These are phyloP conservation scores for Sitodiplosis mosellana DNA, from an alignment of 1,140 invertebrate species.

Conservation along the genomic window DNA sequence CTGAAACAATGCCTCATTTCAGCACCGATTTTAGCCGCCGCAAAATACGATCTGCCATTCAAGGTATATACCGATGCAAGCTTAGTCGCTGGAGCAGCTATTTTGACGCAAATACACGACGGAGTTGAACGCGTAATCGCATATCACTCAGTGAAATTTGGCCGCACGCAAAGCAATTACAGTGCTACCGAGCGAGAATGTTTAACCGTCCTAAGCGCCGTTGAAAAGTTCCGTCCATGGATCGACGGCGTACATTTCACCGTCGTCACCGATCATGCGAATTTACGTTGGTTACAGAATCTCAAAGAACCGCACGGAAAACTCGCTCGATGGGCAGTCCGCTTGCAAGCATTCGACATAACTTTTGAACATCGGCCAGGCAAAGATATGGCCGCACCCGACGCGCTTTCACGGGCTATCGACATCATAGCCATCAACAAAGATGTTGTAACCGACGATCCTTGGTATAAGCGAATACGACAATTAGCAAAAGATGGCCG, in stretches of 20 bases:
- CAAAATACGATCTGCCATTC: background rate
- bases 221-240: conserved; percentile 25
- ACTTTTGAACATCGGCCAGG: conserved; percentile 23
- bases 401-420: conserved; percentile 13
- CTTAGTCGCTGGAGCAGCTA: background rate
- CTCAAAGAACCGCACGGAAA: conserved; percentile 23
- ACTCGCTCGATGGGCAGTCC: conserved; percentile 25
- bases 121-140: background rate
- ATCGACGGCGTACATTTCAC: conserved; percentile 24
- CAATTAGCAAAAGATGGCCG: background rate
- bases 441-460: background rate
- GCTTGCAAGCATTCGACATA: conserved; percentile 24
- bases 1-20: background rate
- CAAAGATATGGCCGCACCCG: conserved; percentile 15
- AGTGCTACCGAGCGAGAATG: conserved; percentile 26
- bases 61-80: background rate
- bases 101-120: background rate
- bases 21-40: background rate
- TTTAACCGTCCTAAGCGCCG: conserved; percentile 24
- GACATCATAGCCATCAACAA: background rate
- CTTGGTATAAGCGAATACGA: background rate
- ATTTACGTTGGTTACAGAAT: conserved; percentile 25
- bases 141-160: conserved; percentile 3
- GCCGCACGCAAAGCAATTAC: conserved; percentile 17
- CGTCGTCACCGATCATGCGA: conserved; percentile 28